Conservation (phyloP, 2,797 vertebrate genomes). For the Centroberyx gerrardi region DNA sequence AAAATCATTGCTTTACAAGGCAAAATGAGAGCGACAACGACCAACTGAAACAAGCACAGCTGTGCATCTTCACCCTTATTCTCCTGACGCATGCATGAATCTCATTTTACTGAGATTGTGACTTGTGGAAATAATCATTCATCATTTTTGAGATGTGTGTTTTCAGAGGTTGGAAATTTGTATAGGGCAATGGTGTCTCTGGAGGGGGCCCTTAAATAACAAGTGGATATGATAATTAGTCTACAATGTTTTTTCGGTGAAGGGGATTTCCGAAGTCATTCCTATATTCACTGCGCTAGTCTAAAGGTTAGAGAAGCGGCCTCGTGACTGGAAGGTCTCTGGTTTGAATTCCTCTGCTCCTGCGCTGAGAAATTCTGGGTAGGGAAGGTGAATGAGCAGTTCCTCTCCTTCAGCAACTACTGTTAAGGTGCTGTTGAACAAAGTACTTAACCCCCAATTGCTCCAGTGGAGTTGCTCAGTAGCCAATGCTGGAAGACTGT, state of each 20-base stretch:
- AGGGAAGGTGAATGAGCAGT: background rate
- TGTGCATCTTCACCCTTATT: conserved; percentile 8
- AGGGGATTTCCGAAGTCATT: background rate
- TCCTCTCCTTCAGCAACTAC: background rate
- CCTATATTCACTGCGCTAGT: background rate
- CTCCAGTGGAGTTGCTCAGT: background rate
- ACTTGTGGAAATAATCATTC: background rate
- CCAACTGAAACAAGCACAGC: background rate
- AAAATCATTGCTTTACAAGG: conserved; percentile 7
- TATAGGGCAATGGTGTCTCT: background rate
- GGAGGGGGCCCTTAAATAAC: background rate
- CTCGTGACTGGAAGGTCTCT: background rate
- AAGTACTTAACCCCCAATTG: conserved; percentile 1
- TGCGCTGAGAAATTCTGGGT: background rate
- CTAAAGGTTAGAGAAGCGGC: background rate
- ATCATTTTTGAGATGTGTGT: background rate
- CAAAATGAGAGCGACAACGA: conserved; percentile 15
- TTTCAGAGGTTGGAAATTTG: background rate
- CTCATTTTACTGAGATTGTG: background rate
- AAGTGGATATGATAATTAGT: background rate
- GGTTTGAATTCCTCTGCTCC: background rate
- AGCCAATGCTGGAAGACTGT: background rate
- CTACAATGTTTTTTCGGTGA: background rate
- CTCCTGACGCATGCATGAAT: background rate
- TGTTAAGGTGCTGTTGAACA: conserved; percentile 20